phyloP scores from a whole-genome alignment of 2,797 vertebrate species.

The Ptychobarbus kaznakovi region DNA sequence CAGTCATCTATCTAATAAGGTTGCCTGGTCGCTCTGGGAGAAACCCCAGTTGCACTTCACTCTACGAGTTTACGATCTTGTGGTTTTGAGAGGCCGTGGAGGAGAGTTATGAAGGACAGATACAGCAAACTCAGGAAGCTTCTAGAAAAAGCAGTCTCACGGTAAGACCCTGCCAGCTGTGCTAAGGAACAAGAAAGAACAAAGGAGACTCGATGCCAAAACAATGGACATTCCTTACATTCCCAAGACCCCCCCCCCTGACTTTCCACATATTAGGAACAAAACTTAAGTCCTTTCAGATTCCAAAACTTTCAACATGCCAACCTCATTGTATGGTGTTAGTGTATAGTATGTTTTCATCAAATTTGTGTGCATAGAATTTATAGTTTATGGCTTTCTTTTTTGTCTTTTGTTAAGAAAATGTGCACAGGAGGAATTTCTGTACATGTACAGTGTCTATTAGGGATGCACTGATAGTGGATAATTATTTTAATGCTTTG shows the following conservation, averaged over 20 bases:
- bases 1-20: conserved; percentile 30
- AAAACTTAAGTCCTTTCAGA: conserved; percentile 27
- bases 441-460: background rate
- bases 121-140: conserved; percentile 56
- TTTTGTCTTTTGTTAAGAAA: background rate
- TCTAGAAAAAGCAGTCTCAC: conserved; percentile 49
- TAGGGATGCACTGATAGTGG: background rate
- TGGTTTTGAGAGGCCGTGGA: conserved; percentile 31
- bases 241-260: conserved; percentile 65
- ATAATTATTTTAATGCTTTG: background rate
- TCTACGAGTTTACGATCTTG: conserved; percentile 45
- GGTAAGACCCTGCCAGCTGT: conserved; percentile 44
- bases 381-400: background rate
- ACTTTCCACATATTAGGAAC: conserved; percentile 46
- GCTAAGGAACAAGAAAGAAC: conserved; percentile 62
- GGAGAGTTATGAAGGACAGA: conserved; percentile 35
- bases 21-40: conserved; percentile 30
- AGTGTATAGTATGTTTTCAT: background rate
- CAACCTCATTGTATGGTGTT: background rate
- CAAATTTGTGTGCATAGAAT: background rate
- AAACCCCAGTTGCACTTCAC: conserved; percentile 43
- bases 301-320: background rate
- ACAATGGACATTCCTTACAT: conserved; percentile 82
- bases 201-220: conserved; percentile 65
- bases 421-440: background rate